Conservation (phyloP, 2,888 invertebrate genomes). For the Orthonevra nobilis region DNA sequence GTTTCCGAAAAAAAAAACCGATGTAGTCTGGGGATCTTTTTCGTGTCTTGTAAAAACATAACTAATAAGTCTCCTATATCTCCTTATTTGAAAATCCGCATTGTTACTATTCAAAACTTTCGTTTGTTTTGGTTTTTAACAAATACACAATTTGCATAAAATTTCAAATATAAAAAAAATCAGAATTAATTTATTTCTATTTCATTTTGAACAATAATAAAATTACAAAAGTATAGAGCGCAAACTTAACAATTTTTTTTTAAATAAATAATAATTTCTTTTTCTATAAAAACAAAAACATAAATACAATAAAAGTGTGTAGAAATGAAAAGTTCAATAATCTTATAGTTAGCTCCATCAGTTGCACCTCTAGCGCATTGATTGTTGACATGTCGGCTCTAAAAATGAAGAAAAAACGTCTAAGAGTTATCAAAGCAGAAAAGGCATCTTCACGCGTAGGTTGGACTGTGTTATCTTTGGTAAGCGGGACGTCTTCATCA, state of each 20-base stretch:
- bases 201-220: slow-evolving; percentile 41
- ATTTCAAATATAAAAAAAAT: slow-evolving; percentile 72
- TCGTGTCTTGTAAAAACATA: too few species aligned
- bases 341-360: slow-evolving; percentile 61
- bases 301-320: slow-evolving; percentile 50
- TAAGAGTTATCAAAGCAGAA: slow-evolving; percentile 53
- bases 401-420: slow-evolving; percentile 57
- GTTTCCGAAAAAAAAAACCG: too few species aligned
- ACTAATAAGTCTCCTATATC: too few species aligned
- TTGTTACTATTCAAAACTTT: too few species aligned
- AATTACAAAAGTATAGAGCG: slow-evolving; percentile 31
- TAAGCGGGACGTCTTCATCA: slow-evolving; percentile 28
- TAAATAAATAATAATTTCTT: slow-evolving; percentile 40
- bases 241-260: slow-evolving; percentile 65
- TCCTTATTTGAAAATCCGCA: too few species aligned
- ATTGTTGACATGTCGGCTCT: slow-evolving; percentile 53
- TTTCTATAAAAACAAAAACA: slow-evolving; percentile 63
- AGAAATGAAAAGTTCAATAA: slow-evolving; percentile 59
- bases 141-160: too few species aligned
- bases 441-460: slow-evolving; percentile 64
- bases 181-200: slow-evolving; percentile 37
- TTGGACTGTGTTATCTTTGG: slow-evolving; percentile 41
- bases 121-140: too few species aligned
- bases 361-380: slow-evolving; percentile 55
- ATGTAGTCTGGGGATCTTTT: too few species aligned